Base-by-base conservation (phyloP, 2,797 vertebrate genomes). In the Kryptopterus vitreolus region DNA sequence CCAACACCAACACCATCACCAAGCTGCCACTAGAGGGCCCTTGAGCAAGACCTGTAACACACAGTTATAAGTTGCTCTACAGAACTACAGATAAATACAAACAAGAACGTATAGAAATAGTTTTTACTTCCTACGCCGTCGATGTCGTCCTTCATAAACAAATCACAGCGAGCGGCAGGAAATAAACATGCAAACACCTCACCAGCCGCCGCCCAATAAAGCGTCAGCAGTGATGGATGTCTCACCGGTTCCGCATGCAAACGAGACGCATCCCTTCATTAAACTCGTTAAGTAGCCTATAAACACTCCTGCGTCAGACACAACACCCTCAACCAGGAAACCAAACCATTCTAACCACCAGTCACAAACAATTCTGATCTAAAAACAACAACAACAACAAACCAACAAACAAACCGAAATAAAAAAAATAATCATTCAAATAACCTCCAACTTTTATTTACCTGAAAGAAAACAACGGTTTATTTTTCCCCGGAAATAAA, bases 211-310 rank as follows among this genome's bases (percentile, higher is more conserved):
- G n/a, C 10, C 12, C 33, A 43, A 58, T 29, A 53, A 26, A 38
- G 35, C 59, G n/a, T 33, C 26, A 63, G 57, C 43, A 13, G 15
- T 74, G 77, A 24, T 24, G 33, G 38, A 50, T 38, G 9, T 20
- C 35, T 55, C 24, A 2, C 11, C 50, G n/a, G 50, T 53, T 53
- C 50, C 52, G 68, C 68, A 70, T 70, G 48, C 68, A 71, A 71
- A 53, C 26, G 48, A 53, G 52, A 33, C 11, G 18, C 18, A 50
- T 53, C 48, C 29, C 31, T 71, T 71, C 69, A 71, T 53, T 71
- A 71, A 69, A 33, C 26, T 52, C 48, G 22, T 71, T 20, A 71
- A 70, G 46, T 48, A 35, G 35, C n/a, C 50, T 70, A 70, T 20
- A 52, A 33, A 70, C 29, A 52, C 68, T 18, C 8, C 26, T n/a